Evolutionary conservation across 2,113 vertebrate genomes (phyloP).

Genomic region (cattle (Bos taurus)): DNA sequence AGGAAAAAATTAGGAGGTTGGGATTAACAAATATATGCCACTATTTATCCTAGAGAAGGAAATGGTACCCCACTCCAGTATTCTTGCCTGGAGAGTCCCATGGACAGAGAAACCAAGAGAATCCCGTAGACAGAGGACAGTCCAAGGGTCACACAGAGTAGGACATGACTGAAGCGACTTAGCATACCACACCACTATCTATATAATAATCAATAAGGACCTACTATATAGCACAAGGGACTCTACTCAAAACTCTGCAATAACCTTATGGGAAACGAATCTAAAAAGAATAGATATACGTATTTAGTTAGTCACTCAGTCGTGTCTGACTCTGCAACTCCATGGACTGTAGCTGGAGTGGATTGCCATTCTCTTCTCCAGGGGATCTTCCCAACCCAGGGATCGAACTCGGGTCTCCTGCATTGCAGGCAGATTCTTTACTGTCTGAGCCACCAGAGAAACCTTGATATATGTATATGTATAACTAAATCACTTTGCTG

Average conservation of each 20-base stretch:
- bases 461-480: background rate
- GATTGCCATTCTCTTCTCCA: background rate
- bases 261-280: background rate
- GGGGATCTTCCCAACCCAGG: background rate
- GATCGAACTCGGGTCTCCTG: rapidly evolving
- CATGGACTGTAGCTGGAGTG: background rate
- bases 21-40: background rate
- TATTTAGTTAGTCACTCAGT: background rate
- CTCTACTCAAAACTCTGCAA: background rate
- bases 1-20: background rate
- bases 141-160: background rate
- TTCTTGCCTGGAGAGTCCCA: background rate
- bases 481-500: background rate
- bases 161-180: background rate
- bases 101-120: background rate
- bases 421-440: background rate
- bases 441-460: background rate
- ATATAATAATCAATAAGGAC: background rate
- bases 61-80: background rate
- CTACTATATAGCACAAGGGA: background rate
- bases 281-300: background rate
- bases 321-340: rapidly evolving
- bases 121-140: background rate
- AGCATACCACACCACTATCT: background rate
- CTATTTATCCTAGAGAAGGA: background rate